These are phyloP conservation scores for Mactra quadrangularis DNA, from an alignment of 1,140 invertebrate genomes.

Conservation along the genomic window DNA sequence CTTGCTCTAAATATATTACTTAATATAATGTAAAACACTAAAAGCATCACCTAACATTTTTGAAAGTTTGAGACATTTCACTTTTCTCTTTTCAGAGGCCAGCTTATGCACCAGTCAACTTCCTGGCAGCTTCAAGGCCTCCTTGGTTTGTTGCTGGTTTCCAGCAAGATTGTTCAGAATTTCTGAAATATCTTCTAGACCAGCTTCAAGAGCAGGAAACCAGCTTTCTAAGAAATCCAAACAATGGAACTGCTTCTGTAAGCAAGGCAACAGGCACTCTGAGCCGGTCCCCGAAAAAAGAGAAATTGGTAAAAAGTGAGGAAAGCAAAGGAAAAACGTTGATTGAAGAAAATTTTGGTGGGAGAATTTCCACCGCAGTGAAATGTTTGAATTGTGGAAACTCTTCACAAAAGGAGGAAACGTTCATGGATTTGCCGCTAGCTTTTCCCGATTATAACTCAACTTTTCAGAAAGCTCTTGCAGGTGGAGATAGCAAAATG, in stretches of 20 bases:
- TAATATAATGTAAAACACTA: no score
- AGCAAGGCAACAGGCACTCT: not conserved
- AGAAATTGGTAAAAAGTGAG: not conserved
- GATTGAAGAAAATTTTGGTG: constrained; percentile 90
- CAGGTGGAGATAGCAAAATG: constrained; percentile 63
- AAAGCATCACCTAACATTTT: no score
- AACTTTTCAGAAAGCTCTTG: constrained; percentile 63
- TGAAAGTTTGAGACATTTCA: no score
- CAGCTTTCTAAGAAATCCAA: constrained; percentile 25
- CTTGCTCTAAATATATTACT: no score
- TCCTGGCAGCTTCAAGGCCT: constrained; percentile 88
- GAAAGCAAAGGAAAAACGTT: constrained; percentile 77
- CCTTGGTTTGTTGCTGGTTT: constrained; percentile 90
- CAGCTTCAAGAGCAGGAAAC: constrained; percentile 89
- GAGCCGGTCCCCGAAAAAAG: not conserved
- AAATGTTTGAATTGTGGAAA: constrained; percentile 89
- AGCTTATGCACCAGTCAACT: constrained; percentile 88
- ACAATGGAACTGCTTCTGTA: not conserved
- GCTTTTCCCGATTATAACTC: constrained; percentile 87
- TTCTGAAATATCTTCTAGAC: constrained; percentile 90
- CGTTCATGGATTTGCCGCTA: constrained; percentile 91
- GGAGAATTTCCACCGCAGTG: constrained; percentile 89
- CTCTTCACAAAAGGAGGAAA: constrained; percentile 89
- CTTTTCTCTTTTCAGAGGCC: constrained; percentile 81
- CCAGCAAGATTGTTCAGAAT: constrained; percentile 95